Conservation (phyloP, 2,113 vertebrate species). For the Anarhynchus alexandrinus region DNA sequence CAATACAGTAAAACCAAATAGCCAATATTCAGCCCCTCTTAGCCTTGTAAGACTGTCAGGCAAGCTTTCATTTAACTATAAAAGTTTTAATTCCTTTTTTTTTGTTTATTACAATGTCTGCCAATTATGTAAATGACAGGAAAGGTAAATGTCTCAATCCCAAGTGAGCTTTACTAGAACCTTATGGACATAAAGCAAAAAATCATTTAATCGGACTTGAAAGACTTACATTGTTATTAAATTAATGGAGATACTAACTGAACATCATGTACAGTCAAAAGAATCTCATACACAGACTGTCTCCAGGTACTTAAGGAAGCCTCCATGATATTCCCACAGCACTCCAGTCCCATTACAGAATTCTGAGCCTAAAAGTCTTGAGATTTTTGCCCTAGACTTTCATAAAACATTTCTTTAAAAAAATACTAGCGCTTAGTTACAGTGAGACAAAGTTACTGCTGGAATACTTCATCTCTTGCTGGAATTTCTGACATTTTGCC, state of each 20-base stretch:
- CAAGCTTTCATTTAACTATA: not conserved
- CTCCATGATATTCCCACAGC: not conserved
- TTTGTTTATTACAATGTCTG: not conserved
- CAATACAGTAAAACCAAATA: not conserved
- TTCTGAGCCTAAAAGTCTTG: not conserved
- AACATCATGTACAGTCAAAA: not conserved
- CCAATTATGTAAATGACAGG: not conserved
- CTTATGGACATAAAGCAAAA: not conserved
- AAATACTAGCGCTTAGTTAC: not conserved
- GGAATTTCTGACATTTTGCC: not conserved
- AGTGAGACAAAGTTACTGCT: not conserved
- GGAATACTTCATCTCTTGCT: not conserved
- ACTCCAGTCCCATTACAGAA: not conserved
- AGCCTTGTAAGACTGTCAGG: not conserved
- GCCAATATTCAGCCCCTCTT: not conserved
- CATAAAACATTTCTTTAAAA: not conserved
- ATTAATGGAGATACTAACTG: not conserved
- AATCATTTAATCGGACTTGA: not conserved
- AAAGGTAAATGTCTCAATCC: not conserved
- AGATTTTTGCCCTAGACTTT: not conserved
- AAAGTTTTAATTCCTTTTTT: not conserved
- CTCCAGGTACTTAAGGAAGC: not conserved
- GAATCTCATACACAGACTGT: not conserved
- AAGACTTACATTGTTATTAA: not conserved
- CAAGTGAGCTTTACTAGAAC: not conserved